These are phyloP conservation scores for Cyanistes caeruleus DNA, from an alignment of 2,113 vertebrate species.

Conservation along the genomic window DNA sequence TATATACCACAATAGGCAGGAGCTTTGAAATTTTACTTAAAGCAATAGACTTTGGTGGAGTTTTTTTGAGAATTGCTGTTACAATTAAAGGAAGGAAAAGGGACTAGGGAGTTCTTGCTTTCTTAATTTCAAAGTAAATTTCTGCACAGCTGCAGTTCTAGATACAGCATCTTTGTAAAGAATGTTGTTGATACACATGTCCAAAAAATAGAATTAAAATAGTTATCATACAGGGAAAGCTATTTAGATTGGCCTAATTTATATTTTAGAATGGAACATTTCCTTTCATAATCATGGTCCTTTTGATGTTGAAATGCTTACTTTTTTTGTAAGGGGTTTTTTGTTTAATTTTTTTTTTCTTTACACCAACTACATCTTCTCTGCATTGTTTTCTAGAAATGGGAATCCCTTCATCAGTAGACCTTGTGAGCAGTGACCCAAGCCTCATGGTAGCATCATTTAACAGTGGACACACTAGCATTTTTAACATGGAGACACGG, in stretches of 20 bases:
- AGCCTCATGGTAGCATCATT: constrained; percentile 96
- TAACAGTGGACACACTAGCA: constrained; percentile 88
- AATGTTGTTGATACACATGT: not conserved
- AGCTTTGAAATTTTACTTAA: not conserved
- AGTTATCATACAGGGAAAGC: not conserved
- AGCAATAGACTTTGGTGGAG: not conserved
- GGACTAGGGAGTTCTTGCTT: not conserved
- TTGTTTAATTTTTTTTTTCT: not conserved
- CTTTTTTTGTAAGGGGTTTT: not conserved
- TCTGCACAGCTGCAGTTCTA: not conserved
- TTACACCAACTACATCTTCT: not conserved
- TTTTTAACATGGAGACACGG: constrained; percentile 96
- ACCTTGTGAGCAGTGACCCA: constrained; percentile 95
- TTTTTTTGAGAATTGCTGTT: not conserved
- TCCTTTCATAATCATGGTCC: not conserved
- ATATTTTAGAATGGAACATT: not conserved
- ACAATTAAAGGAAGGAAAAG: not conserved
- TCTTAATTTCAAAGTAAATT: not conserved
- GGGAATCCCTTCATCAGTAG: constrained; percentile 93
- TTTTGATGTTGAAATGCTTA: not conserved
- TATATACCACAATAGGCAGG: not conserved
- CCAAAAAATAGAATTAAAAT: not conserved
- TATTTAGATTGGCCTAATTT: not conserved
- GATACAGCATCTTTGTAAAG: not conserved
- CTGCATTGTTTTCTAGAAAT: constrained; percentile 77